Base-by-base conservation (phyloP, 2,113 vertebrate genomes). In the Alouatta palliata region DNA sequence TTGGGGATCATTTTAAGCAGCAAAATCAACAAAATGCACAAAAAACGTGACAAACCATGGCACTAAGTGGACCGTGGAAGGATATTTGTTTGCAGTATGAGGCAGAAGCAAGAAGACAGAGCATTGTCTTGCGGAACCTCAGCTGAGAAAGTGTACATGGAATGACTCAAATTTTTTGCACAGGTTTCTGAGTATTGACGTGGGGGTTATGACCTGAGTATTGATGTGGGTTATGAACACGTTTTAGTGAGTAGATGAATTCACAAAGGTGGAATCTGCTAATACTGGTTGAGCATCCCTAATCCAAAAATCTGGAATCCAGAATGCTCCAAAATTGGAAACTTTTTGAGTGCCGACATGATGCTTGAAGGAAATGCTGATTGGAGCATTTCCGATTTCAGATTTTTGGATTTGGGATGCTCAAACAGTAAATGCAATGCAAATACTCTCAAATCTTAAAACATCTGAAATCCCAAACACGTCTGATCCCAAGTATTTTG, bases 51-150 rank as follows among this genome's bases (percentile, higher is more conserved):
- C 9, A 61, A n/a, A 35, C 16, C 3, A 3, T 4, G 45, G 68
- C 23, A 17, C 52, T n/a, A 13, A 14, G 52, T 37, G 43, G 35
- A n/a, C 43, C 66, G 16, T 0, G 0, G n/a, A 70, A 87, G 43
- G 49, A 43, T 3, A 19, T 25, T 64, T 6, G 32, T 73, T 81
- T 64, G 0, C 49, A 80, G 37, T 6, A 1, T 4, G 49, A 76
- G n/a, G 47, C 58, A 23, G 37, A 49, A 71, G 3, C 0, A 0
- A 6, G 13, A 77, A 77, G 49, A 82, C 8, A 21, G 70, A 43
- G 52, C 0, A 2, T 1, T 12, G 43, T 40, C 16, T 27, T 25
- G 49, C 0, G 14, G 43, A 6, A n/a, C 56, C 35, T 25, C 27
- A 47, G 32, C 19, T 27, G 52, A 90, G 68, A 82, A 13, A 5